Conservation (phyloP, 1,140 invertebrate species). For the Telenomus remus region DNA sequence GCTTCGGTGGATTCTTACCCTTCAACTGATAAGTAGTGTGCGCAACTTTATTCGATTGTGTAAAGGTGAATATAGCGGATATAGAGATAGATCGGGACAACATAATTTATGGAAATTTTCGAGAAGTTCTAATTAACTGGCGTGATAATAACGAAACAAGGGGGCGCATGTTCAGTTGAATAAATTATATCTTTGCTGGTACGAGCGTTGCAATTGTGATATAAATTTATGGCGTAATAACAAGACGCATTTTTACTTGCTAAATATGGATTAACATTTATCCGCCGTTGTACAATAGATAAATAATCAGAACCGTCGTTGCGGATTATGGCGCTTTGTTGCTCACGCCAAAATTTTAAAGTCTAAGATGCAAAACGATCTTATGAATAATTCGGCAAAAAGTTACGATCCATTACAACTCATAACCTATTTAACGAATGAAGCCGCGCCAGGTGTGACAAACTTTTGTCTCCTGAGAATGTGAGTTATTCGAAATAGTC, state of each 20-base stretch:
- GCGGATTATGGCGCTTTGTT: too few relatives aligned
- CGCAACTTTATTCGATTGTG: conserved; percentile 47
- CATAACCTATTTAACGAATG: conserved; percentile 50
- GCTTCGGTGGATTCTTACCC: conserved; percentile 31
- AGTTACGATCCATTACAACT: conserved; percentile 53
- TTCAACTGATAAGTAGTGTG: conserved; percentile 36
- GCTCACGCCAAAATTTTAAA: background rate
- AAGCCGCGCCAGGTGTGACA: conserved; percentile 39
- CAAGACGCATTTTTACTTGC: background rate
- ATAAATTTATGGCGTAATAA: conserved; percentile 14
- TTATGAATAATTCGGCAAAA: conserved; percentile 25
- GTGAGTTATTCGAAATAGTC: conserved; percentile 50
- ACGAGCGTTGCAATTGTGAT: conserved; percentile 1
- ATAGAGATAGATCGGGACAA: conserved; percentile 43
- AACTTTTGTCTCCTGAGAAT: conserved; percentile 56
- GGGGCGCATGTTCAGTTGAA: background rate
- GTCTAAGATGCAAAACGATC: conserved; percentile 8
- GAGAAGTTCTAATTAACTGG: conserved; percentile 48
- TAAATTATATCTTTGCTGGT: conserved; percentile 6
- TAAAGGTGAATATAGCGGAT: conserved; percentile 25
- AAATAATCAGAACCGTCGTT: too few relatives aligned
- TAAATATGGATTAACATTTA: background rate
- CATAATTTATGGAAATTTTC: conserved; percentile 53
- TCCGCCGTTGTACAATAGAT: background rate
- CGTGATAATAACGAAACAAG: conserved; percentile 35